These are phyloP conservation scores for Micrasema minimum DNA, from an alignment of 1,140 invertebrate species.

Conservation along the genomic window DNA sequence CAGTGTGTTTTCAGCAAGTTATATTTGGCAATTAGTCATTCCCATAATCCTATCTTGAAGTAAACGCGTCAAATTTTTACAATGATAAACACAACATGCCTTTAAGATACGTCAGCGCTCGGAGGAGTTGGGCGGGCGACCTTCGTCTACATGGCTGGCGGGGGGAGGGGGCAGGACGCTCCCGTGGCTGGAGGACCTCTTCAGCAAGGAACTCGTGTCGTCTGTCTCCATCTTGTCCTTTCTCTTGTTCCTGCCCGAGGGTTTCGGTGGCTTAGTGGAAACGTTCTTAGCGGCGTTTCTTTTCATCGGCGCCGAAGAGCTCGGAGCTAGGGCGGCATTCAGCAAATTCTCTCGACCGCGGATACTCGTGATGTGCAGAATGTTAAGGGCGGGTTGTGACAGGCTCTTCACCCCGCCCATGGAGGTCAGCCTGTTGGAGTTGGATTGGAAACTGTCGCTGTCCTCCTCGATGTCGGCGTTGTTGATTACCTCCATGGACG, in stretches of 20 bases:
- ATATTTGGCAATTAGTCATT: constrained; percentile 29
- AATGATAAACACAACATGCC: too few relatives aligned
- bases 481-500: constrained; percentile 45
- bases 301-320: constrained; percentile 5
- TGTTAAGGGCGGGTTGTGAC: constrained; percentile 49
- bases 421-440: constrained; percentile 2
- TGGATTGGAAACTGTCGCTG: constrained; percentile 12
- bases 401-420: constrained; percentile 29
- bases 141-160: background rate
- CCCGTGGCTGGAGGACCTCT: constrained; percentile 47
- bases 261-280: constrained; percentile 11
- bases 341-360: constrained; percentile 38
- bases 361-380: constrained; percentile 47
- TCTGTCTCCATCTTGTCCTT: constrained; percentile 14
- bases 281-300: background rate
- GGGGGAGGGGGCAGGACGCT: constrained; percentile 25
- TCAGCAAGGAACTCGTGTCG: constrained; percentile 15
- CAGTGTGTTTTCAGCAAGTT: constrained; percentile 8
- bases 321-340: constrained; percentile 18
- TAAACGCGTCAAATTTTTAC: constrained; percentile 1
- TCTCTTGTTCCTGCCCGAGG: constrained; percentile 20
- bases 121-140: constrained; percentile 5
- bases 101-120: too few relatives aligned
- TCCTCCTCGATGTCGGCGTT: constrained; percentile 43
- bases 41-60: constrained; percentile 12